phyloP scores from a whole-genome alignment of 1,140 invertebrate genomes.

The Fopius arisanus region DNA sequence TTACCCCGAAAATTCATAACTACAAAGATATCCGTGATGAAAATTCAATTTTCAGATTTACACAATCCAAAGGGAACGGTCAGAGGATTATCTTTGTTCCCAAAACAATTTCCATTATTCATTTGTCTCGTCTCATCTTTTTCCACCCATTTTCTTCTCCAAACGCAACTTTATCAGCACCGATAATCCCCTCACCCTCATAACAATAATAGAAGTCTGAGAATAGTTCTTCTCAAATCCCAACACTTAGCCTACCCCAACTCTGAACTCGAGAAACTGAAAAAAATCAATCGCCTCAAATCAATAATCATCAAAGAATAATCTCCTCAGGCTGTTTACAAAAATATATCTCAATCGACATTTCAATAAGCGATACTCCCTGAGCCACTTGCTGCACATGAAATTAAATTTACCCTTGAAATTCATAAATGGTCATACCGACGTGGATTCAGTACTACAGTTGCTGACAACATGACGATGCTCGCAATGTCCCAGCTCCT shows the following conservation, averaged over 20 bases:
- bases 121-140: neutral
- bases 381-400: neutral
- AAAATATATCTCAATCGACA: slow-evolving; percentile 2
- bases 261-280: neutral
- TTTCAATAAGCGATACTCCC: neutral
- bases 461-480: slow-evolving; percentile 57
- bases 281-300: neutral
- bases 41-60: no score
- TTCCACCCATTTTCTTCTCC: neutral
- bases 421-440: slow-evolving; percentile 52
- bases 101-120: neutral
- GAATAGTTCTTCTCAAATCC: neutral
- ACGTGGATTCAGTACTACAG: slow-evolving; percentile 60
- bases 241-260: neutral
- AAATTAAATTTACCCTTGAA: neutral
- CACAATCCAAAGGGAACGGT: no score
- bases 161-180: neutral
- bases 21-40: no score
- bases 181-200: neutral
- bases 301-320: neutral
- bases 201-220: neutral
- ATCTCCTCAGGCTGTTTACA: neutral
- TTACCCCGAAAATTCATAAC: no score
- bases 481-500: slow-evolving; percentile 68
- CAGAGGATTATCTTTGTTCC: no score